Evolutionary conservation across 2,888 invertebrate species (phyloP).

Genomic region (Microdon myrmicae): DNA sequence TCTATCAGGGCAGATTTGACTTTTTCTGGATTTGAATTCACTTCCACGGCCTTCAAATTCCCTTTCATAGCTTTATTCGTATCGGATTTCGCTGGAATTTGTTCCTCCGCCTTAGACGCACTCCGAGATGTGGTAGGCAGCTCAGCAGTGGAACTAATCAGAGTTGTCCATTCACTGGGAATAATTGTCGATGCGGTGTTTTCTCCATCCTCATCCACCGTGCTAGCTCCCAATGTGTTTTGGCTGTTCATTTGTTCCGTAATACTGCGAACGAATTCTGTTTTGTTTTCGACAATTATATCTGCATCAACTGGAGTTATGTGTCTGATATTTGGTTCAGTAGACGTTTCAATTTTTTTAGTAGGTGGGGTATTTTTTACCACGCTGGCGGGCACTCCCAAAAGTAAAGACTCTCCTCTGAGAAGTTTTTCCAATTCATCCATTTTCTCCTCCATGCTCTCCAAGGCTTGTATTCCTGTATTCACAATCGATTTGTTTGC

Average conservation of each 20-base stretch:
- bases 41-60: too few relatives aligned
- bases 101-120: too few relatives aligned
- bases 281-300: slow-evolving; percentile 27
- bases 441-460: slow-evolving; percentile 15
- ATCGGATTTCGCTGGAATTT: too few relatives aligned
- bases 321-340: slow-evolving; percentile 8
- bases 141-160: background rate
- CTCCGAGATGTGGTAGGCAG: too few relatives aligned
- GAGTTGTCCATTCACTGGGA: slow-evolving; percentile 11
- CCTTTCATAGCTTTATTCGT: too few relatives aligned
- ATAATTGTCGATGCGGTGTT: slow-evolving; percentile 5
- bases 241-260: slow-evolving; percentile 15
- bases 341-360: slow-evolving; percentile 23
- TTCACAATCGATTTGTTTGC: slow-evolving; percentile 9
- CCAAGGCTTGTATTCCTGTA: slow-evolving; percentile 21
- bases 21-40: too few relatives aligned
- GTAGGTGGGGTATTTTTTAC: slow-evolving; percentile 4
- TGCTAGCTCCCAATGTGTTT: too few relatives aligned
- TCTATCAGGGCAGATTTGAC: too few relatives aligned
- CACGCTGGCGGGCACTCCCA: slow-evolving; percentile 13
- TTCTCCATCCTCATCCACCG: background rate
- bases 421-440: slow-evolving; percentile 33
- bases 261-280: slow-evolving; percentile 31
- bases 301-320: slow-evolving; percentile 23
- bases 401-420: slow-evolving; percentile 35